Evolutionary conservation across 2,888 invertebrate species (phyloP).

Genomic region (Pasiphila rectangulata): DNA sequence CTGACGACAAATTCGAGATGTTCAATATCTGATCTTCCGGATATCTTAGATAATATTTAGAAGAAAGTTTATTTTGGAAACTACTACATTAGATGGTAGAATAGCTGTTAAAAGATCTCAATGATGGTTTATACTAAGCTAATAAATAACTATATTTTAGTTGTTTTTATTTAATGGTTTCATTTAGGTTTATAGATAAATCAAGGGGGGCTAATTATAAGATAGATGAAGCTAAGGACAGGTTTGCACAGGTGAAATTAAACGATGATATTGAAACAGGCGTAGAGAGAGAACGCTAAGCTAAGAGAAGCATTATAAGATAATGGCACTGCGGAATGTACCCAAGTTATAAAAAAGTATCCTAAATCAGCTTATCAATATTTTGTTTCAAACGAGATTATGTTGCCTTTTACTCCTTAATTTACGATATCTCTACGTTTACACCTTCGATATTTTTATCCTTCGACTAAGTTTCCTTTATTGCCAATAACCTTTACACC

Average conservation of each 20-base stretch:
- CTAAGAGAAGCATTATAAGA: slow-evolving; percentile 70
- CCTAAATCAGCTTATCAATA: slow-evolving; percentile 68
- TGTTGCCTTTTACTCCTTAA: slow-evolving; percentile 63
- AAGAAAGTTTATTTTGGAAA: slow-evolving; percentile 71
- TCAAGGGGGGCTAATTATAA: slow-evolving; percentile 33
- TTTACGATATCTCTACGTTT: slow-evolving; percentile 51
- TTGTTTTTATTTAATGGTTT: slow-evolving; percentile 39
- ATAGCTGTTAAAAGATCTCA: slow-evolving; percentile 63
- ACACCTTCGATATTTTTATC: slow-evolving; percentile 34
- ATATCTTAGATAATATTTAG: slow-evolving; percentile 74
- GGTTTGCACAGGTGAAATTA: slow-evolving; percentile 39
- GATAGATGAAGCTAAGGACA: slow-evolving; percentile 35
- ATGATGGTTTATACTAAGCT: slow-evolving; percentile 72
- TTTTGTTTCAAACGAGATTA: slow-evolving; percentile 72
- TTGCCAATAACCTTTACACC: slow-evolving; percentile 65
- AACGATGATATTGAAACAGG: slow-evolving; percentile 44
- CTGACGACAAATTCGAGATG: slow-evolving; percentile 1
- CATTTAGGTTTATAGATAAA: slow-evolving; percentile 30
- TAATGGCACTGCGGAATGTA: slow-evolving; percentile 79
- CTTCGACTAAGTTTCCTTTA: slow-evolving; percentile 53
- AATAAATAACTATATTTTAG: slow-evolving; percentile 61
- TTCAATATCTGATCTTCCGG: slow-evolving; percentile 42
- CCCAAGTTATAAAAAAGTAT: slow-evolving; percentile 76
- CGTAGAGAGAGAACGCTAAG: slow-evolving; percentile 61
- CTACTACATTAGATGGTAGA: slow-evolving; percentile 72